Evolutionary conservation across 2,888 invertebrate species (phyloP), one percentile per base, ranked within the genome.

Genomic region (Parasteatoda lunata): DNA sequence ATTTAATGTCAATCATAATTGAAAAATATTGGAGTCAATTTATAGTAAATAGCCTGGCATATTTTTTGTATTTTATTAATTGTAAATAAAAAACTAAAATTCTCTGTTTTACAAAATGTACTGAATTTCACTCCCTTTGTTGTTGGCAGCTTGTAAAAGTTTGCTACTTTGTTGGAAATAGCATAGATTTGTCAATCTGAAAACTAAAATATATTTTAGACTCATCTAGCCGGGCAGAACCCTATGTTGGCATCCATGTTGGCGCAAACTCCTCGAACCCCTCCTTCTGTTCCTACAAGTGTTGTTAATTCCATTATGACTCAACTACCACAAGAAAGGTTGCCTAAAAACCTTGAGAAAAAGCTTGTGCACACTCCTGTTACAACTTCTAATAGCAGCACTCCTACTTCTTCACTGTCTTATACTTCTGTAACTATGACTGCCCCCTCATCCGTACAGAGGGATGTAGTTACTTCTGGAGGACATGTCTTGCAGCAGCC

Each of bases 191-290:
- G 30, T 30, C 30, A 30, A 30, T 30, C 30, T 30, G 30, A 30
- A 30, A 30, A 30, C 30, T 30, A 30, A 30, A 30, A 30, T 30
- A 9, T 51, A 52, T 70, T 70, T 54, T n/a, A 88, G 88, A 77
- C 87, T 45, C 84, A 88, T 30, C 68, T 90, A 66, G 90, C 90
- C 71, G 89, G 88, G 11, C 88, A 87, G 80, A 90, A 90, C 82
- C 90, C 90, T 92, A 97, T 97, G 95, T 93, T 97, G 90, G 97
- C 96, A 65, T 95, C 95, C 69, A 92, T 97, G 90, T 92, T 97
- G 91, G 96, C 96, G 79, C 95, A 95, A 68, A 94, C 95, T 49
- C 94, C 95, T 75, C 93, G 93, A 11, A 89, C 90, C 6, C 79
- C 86, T 48, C 87, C 88, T 45, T 84, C 78, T 30, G 88, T 89